These are phyloP conservation scores for Cephonodes hylas DNA, from an alignment of 2,888 invertebrate species.

Conservation along the genomic window DNA sequence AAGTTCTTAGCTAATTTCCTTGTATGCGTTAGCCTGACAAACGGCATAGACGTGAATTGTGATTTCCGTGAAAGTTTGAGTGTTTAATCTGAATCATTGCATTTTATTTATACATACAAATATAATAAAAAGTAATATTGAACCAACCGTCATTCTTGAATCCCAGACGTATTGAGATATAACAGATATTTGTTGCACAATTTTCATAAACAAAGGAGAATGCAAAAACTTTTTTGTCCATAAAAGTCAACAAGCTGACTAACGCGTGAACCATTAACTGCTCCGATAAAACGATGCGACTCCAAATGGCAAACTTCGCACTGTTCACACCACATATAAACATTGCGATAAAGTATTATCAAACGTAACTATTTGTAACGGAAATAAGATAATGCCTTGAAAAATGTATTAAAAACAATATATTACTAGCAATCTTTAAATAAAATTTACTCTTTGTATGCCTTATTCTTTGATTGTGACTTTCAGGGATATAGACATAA, in stretches of 20 bases:
- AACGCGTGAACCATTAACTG: too few species aligned
- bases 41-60: neutral
- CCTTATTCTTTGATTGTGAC: too few species aligned
- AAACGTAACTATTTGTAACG: neutral
- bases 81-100: neutral
- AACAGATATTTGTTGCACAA: neutral
- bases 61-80: neutral
- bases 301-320: neutral
- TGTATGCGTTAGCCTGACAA: neutral
- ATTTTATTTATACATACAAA: neutral
- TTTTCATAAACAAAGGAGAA: too few species aligned
- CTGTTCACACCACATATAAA: neutral
- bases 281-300: too few species aligned
- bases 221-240: too few species aligned
- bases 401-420: too few species aligned
- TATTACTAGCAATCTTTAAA: too few species aligned
- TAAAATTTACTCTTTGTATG: too few species aligned
- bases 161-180: neutral
- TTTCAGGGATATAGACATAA: too few species aligned
- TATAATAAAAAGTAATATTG: neutral
- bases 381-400: too few species aligned
- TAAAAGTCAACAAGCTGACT: too few species aligned
- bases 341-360: neutral
- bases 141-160: neutral
- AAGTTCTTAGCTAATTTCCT: neutral